These are phyloP conservation scores for Metopolophium dirhodum DNA, from an alignment of 1,140 invertebrate species.

Conservation along the genomic window DNA sequence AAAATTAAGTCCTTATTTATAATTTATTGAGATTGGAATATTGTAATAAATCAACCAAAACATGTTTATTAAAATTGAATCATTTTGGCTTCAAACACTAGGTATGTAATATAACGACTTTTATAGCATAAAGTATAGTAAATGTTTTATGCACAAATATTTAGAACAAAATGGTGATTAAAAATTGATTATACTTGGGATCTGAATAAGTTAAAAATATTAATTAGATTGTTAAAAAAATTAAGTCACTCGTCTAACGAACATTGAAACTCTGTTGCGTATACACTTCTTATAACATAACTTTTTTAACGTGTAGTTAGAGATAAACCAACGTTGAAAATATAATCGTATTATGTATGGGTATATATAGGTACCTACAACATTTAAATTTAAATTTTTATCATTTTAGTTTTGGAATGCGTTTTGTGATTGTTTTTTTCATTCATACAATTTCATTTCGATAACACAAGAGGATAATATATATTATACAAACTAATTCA, in stretches of 20 bases:
- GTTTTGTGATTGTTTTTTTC: not conserved
- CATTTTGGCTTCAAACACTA: not conserved
- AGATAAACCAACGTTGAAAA: not conserved
- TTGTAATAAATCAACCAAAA: slow-evolving; percentile 3
- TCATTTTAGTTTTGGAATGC: too few species aligned
- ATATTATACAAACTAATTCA: not conserved
- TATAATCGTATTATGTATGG: not conserved
- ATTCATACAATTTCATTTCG: not conserved
- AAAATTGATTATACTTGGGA: not conserved
- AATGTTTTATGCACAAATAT: not conserved
- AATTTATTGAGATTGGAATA: not conserved
- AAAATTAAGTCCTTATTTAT: not conserved
- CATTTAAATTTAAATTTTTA: too few species aligned
- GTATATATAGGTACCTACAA: too few species aligned
- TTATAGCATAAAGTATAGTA: not conserved
- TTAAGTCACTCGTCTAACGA: too few species aligned
- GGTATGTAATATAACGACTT: not conserved
- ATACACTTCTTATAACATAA: not conserved
- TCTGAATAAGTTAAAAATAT: not conserved
- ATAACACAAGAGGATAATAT: not conserved
- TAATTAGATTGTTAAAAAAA: not conserved
- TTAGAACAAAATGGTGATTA: not conserved
- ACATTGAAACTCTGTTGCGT: not conserved
- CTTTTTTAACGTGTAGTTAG: not conserved
- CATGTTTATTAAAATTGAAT: not conserved